Evolutionary conservation across 1,140 invertebrate genomes (phyloP).

Genomic region (Diachasmimorpha longicaudata): DNA sequence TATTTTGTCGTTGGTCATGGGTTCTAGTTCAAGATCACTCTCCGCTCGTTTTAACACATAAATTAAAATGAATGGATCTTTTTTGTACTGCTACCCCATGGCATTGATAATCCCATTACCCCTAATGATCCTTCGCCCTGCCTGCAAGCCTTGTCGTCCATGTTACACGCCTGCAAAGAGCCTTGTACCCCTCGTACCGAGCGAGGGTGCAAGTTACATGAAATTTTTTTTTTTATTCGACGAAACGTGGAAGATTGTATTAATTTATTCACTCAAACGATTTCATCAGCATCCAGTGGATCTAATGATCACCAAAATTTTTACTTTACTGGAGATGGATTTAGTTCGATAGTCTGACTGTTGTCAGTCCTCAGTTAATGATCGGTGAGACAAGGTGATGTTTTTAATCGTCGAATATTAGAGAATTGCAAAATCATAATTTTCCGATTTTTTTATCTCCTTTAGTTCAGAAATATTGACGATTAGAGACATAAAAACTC

Average conservation of each 20-base stretch:
- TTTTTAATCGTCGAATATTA: too few relatives aligned
- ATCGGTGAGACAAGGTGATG: too few relatives aligned
- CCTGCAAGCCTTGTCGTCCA: neutral
- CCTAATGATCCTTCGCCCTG: neutral
- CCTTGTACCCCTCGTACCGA: neutral
- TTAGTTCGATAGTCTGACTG: too few relatives aligned
- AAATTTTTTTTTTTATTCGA: neutral
- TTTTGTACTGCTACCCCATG: neutral
- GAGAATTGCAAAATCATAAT: too few relatives aligned
- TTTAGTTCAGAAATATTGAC: too few relatives aligned
- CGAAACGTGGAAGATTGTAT: neutral
- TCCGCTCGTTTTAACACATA: neutral
- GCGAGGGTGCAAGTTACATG: neutral
- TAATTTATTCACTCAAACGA: neutral
- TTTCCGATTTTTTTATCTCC: too few relatives aligned
- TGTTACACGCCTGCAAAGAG: constrained; percentile 2
- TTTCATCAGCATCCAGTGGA: neutral
- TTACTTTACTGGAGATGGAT: too few relatives aligned
- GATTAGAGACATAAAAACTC: neutral
- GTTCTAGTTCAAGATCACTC: neutral
- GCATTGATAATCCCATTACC: neutral
- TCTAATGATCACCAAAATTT: neutral
- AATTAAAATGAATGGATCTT: constrained; percentile 1
- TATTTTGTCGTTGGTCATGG: neutral
- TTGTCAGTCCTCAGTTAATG: too few relatives aligned